Evolutionary conservation across 2,113 vertebrate genomes (phyloP), one percentile per base, ranked within the genome.

Genomic region (Pterophyllum scalare): DNA sequence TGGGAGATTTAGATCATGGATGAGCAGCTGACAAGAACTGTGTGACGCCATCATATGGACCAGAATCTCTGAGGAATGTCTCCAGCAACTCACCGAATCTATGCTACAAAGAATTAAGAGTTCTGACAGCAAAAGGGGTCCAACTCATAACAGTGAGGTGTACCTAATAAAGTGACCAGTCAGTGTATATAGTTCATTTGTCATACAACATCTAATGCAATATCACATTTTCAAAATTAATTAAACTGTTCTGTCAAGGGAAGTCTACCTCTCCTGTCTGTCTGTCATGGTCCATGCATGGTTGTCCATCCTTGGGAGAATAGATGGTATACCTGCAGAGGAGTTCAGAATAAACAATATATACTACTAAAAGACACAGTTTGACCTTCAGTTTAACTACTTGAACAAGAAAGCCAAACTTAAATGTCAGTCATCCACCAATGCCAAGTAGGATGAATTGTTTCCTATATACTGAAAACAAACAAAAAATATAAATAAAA

Each of bases 241-340:
- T 10, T 60, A 12, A 1, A 49, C 9, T 19, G n/a, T 80, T 43
- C 20, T n/a, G 49, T 11, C 62, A 3, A 70, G 26, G 6, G 8
- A 1, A 8, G 0, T 65, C 3, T 94, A 99, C 98, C 97, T 99
- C 98, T 93, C 98, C 98, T 59, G 98, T 97, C 92, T 99, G 98
- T 91, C 98, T 97, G 94, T 99, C 98, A 86, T 99, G 98, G 94
- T 99, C 98, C 98, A 99, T 98, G 87, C 98, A 99, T 54, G 98
- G 98, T 79, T 99, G 98, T 20, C 97, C 97, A 92, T 99, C 98
- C 93, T 97, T 99, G 56, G 98, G 98, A 82, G 97, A 99, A 94
- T 97, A 99, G 94, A 99, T 98, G 24, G 98, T 99, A 15, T 99
- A 98, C 22, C 98, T 99, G 92, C 74, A 94, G 83, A 75, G 78